phyloP scores from a whole-genome alignment of 2,113 vertebrate species.

The Ceratotherium simum region DNA sequence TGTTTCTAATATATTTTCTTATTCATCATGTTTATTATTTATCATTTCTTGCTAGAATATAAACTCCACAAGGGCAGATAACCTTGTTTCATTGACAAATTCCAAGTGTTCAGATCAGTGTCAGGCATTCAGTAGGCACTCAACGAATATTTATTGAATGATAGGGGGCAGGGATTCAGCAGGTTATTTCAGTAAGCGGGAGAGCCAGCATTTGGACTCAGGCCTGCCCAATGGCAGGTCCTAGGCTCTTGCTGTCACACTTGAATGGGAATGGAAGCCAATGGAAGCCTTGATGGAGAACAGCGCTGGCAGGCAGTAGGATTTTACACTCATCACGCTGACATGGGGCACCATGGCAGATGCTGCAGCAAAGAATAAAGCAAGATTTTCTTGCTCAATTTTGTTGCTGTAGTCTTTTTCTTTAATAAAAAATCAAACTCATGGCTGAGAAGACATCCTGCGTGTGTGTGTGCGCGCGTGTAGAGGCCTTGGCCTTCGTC shows the following conservation, averaged over 20 bases:
- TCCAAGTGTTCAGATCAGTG: not conserved
- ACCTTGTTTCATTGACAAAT: not conserved
- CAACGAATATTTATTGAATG: not conserved
- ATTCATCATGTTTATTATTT: not conserved
- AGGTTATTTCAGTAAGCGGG: not conserved
- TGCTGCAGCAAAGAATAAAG: not conserved
- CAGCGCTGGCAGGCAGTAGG: rapidly evolving
- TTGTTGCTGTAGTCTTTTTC: not conserved
- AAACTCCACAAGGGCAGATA: not conserved
- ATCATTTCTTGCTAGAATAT: not conserved
- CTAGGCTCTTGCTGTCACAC: not conserved
- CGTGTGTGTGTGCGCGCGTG: not conserved
- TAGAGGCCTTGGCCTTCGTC: constrained; percentile 73
- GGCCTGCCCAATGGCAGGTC: not conserved
- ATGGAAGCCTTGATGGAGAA: not conserved
- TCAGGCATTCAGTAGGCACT: not conserved
- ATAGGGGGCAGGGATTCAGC: not conserved
- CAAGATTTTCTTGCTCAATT: not conserved
- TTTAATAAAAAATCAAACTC: not conserved
- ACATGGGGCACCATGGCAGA: rapidly evolving
- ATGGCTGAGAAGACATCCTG: not conserved
- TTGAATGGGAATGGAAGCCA: not conserved
- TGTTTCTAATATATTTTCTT: not conserved
- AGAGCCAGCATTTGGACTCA: not conserved
- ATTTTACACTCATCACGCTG: rapidly evolving